Evolutionary conservation across 2,888 invertebrate genomes (phyloP).

Genomic region (Anorthoa munda): DNA sequence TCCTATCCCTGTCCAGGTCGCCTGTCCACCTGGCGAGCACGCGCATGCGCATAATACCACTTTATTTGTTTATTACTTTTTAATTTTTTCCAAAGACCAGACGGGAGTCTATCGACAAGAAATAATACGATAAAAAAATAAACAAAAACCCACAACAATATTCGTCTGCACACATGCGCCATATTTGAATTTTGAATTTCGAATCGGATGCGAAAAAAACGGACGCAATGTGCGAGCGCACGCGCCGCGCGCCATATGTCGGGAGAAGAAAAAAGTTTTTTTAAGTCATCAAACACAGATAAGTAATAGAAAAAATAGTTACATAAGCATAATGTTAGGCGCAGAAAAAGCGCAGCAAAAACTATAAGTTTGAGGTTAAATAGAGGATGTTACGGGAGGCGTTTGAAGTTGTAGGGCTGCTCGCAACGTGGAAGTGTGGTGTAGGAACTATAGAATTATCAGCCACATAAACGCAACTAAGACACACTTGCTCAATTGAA

Average conservation of each 20-base stretch:
- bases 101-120: constrained; percentile 76
- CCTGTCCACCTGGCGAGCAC: constrained; percentile 63
- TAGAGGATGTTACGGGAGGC: constrained; percentile 79
- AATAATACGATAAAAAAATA: constrained; percentile 74
- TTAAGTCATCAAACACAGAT: constrained; percentile 88
- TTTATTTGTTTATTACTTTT: constrained; percentile 78
- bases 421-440: background rate
- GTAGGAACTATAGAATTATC: background rate
- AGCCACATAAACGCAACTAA: background rate
- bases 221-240: constrained; percentile 88
- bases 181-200: constrained; percentile 86
- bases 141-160: constrained; percentile 79
- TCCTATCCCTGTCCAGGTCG: constrained; percentile 53
- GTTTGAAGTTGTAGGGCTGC: constrained; percentile 68
- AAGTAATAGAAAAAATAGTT: constrained; percentile 86
- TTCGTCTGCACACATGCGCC: constrained; percentile 84
- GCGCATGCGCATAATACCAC: constrained; percentile 53
- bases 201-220: constrained; percentile 90
- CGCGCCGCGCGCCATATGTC: constrained; percentile 87
- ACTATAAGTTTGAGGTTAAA: constrained; percentile 85
- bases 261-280: constrained; percentile 79
- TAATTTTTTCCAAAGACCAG: constrained; percentile 71
- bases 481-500: background rate
- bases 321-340: constrained; percentile 90
- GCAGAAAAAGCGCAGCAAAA: constrained; percentile 86